phyloP scores from a whole-genome alignment of 2,888 invertebrate genomes.

The Ormia ochracea region DNA sequence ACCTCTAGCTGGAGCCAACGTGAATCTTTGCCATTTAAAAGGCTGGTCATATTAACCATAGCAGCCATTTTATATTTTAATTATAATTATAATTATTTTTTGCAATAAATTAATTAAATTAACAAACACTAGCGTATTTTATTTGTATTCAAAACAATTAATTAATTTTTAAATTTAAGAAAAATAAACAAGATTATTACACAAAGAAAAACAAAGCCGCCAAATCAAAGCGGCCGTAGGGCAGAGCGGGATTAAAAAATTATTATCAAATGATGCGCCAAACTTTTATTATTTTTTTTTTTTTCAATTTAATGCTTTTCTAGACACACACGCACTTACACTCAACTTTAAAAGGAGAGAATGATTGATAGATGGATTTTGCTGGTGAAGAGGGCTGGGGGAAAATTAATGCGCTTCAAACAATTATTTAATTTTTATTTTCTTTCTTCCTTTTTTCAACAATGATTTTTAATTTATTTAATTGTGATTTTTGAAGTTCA shows the following conservation, averaged over 20 bases:
- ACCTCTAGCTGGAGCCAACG: slow-evolving; percentile 99
- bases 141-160: slow-evolving; percentile 31
- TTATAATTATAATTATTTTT: slow-evolving; percentile 60
- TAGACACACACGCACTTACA: slow-evolving; percentile 17
- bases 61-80: slow-evolving; percentile 80
- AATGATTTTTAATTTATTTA: background rate
- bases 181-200: slow-evolving; percentile 10
- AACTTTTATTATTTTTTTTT: no score
- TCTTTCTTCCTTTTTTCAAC: background rate
- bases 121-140: slow-evolving; percentile 41
- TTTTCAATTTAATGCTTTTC: background rate
- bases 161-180: background rate
- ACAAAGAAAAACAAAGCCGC: slow-evolving; percentile 39
- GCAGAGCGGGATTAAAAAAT: slow-evolving; percentile 16
- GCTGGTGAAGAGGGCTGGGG: slow-evolving; percentile 13
- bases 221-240: slow-evolving; percentile 15
- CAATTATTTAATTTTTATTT: background rate
- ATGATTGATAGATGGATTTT: slow-evolving; percentile 15
- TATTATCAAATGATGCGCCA: slow-evolving; percentile 5
- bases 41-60: slow-evolving; percentile 97
- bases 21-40: slow-evolving; percentile 98
- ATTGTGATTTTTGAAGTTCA: background rate
- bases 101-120: slow-evolving; percentile 41
- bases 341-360: slow-evolving; percentile 8
- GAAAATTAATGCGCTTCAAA: background rate